Conservation (phyloP, 1,140 invertebrate species). For the Camponotus floridanus region DNA sequence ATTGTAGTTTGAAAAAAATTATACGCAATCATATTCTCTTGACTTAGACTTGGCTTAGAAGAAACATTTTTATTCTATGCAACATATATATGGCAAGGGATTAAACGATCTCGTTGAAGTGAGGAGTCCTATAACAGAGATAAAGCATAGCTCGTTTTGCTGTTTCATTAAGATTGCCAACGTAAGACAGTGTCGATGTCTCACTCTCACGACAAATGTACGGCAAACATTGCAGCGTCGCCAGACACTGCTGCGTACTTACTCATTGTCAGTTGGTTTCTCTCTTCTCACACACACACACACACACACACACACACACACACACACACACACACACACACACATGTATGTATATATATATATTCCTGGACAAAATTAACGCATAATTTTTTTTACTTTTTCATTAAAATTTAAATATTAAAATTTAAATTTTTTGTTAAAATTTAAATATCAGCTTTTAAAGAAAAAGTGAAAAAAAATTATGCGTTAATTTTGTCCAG, state of each 20-base stretch:
- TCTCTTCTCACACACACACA: background rate
- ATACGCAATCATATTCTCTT: background rate
- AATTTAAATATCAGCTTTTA: too few species aligned
- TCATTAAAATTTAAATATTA: too few species aligned
- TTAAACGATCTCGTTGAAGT: slow-evolving; percentile 30
- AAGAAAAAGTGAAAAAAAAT: too few species aligned
- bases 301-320: too few species aligned
- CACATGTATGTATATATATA: too few species aligned
- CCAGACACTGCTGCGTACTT: slow-evolving; percentile 46
- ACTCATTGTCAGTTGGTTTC: slow-evolving; percentile 65
- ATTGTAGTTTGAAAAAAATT: too few species aligned
- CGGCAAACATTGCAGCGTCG: slow-evolving; percentile 66
- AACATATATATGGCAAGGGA: too few species aligned
- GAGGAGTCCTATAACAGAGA: slow-evolving; percentile 24
- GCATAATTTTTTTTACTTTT: too few species aligned
- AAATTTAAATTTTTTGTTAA: too few species aligned
- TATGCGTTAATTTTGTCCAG: too few species aligned
- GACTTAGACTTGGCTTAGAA: background rate
- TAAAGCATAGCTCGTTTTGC: slow-evolving; percentile 6
- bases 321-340: too few species aligned
- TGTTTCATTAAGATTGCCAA: slow-evolving; percentile 61
- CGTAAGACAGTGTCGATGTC: slow-evolving; percentile 68
- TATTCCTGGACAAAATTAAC: too few species aligned
- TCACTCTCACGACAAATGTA: slow-evolving; percentile 64
- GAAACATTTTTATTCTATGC: background rate